Evolutionary conservation across 2,797 vertebrate species (phyloP), one percentile per base, ranked within the genome.

Genomic region (Tapera naevia): DNA sequence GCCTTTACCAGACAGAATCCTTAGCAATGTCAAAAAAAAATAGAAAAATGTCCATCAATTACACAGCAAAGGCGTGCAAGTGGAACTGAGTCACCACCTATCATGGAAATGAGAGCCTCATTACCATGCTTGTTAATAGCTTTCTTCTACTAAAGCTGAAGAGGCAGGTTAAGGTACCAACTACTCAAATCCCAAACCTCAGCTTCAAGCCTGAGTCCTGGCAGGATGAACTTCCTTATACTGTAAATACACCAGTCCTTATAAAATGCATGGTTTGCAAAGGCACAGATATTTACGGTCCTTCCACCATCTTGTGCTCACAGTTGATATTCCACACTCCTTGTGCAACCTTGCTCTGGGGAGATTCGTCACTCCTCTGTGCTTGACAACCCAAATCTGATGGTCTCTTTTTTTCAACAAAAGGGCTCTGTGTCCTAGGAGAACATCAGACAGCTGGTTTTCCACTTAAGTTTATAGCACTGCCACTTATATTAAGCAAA

Each of bases 1-100:
- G 64, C 27, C 27, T 94, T 89, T 80, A 61, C 74, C 86, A 50
- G 82, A 79, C 70, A 91, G 72, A 96, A 96, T 88, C 82, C 89
- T 28, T 76, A 85, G 46, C 57, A 87, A 74, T 71, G 80, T 85
- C 84, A 94, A 96, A 96, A 41, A 95, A 87, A 95, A 93, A 94
- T 13, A 78, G 73, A 84, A 94, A 86, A 94, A 89, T 74, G 48
- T 82, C 80, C 35, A 66, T 95, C 78, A 56, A 13, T 66, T 66
- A 92, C 91, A 92, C 35, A 88, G 39, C 50, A 66, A 79, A 69
- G 17, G 43, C 25, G 61, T 80, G 28, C 64, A 91, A 73, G 45
- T 95, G 48, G 35, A 93, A 90, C 27, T 37, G 60, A 85, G 82
- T 81, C 94, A 95, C 39, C 25, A 95, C 69, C 73, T 94, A 88